phyloP scores from a whole-genome alignment of 1,140 invertebrate genomes.

The Andricus grossulariae region DNA sequence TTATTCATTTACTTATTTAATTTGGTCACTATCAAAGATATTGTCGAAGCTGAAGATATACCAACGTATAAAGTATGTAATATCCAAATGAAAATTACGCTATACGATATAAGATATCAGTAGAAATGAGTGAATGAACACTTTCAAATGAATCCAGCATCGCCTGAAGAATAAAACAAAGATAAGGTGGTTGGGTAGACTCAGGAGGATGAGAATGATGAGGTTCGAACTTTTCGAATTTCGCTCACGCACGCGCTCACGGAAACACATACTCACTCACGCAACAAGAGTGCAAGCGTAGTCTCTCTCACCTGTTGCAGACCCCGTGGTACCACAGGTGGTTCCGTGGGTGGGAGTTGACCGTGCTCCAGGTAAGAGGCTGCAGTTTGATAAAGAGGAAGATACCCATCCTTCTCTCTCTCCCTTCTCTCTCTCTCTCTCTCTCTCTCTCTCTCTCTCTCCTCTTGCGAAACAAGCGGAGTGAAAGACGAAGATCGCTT shows the following conservation, averaged over 20 bases:
- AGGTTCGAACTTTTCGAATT: conserved; percentile 69
- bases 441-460: conserved; percentile 39
- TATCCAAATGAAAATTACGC: background rate
- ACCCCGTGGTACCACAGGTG: conserved; percentile 63
- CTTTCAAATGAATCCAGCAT: conserved; percentile 32
- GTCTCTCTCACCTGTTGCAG: conserved; percentile 64
- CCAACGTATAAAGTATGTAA: background rate
- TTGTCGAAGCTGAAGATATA: too few species aligned
- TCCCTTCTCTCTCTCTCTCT: conserved; percentile 41
- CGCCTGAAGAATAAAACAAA: conserved; percentile 44
- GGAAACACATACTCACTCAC: conserved; percentile 59
- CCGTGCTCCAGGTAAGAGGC: conserved; percentile 62
- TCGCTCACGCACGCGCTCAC: conserved; percentile 69
- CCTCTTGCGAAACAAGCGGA: conserved; percentile 34
- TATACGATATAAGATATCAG: background rate
- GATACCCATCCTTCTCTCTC: conserved; percentile 58
- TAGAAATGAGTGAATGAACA: conserved; percentile 21
- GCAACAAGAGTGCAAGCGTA: conserved; percentile 53
- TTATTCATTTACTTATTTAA: too few species aligned
- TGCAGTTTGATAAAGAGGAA: conserved; percentile 69
- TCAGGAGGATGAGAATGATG: conserved; percentile 37
- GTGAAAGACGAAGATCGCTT: conserved; percentile 38
- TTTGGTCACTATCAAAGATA: too few species aligned
- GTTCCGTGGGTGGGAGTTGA: conserved; percentile 69
- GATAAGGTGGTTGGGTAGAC: conserved; percentile 37